Conservation (phyloP, 1,140 invertebrate genomes). For the Triops longicaudatus region DNA sequence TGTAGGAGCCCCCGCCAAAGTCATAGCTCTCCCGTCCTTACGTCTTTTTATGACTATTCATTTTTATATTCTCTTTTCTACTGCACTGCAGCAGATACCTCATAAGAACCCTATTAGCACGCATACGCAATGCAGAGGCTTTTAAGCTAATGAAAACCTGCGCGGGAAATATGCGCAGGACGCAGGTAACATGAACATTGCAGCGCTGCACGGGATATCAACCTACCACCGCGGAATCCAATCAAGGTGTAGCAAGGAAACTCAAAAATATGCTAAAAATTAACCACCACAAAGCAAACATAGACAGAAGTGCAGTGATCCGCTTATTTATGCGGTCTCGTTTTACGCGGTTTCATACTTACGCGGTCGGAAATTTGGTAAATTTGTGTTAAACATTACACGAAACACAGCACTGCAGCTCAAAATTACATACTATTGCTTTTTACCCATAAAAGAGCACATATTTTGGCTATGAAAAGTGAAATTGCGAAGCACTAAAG, state of each 20-base stretch:
- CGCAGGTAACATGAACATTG: neutral
- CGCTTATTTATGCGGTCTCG: no score
- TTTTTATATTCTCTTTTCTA: neutral
- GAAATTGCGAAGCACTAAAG: no score
- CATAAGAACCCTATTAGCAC: neutral
- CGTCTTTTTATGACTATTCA: neutral
- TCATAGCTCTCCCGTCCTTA: neutral
- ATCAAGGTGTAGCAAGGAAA: neutral
- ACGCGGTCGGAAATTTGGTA: no score
- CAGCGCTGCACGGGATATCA: neutral
- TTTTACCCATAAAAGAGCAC: no score
- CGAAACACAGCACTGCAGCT: no score
- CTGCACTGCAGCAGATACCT: neutral
- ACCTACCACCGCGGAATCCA: neutral
- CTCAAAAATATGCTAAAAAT: neutral
- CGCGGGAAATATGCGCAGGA: neutral
- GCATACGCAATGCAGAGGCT: constrained; percentile 10
- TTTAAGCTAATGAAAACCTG: constrained; percentile 1
- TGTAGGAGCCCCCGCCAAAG: neutral
- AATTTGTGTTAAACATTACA: no score
- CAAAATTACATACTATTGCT: no score
- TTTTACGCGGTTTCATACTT: no score
- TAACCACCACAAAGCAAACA: no score
- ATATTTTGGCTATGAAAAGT: no score
- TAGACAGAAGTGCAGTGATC: no score